These are phyloP conservation scores for Athene cunicularia DNA, from an alignment of 2,113 vertebrate genomes.

Conservation along the genomic window DNA sequence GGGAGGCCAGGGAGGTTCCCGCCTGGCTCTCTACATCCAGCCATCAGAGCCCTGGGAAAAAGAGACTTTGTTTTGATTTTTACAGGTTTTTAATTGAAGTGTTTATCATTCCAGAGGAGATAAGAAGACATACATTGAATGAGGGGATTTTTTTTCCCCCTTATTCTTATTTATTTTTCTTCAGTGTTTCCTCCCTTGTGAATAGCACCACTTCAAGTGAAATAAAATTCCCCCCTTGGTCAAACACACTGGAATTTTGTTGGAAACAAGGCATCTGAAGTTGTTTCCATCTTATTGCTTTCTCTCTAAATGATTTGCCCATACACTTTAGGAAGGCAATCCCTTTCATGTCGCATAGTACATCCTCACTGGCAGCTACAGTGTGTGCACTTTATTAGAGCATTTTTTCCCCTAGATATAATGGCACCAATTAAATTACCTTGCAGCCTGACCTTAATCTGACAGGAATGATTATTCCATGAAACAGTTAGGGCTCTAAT, in stretches of 20 bases:
- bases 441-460: constrained; percentile 85
- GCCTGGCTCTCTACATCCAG: rapidly evolving
- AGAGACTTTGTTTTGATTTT: not conserved
- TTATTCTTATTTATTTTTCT: constrained; percentile 1
- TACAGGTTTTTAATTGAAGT: constrained; percentile 18
- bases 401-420: constrained; percentile 79
- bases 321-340: constrained; percentile 62
- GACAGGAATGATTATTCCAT: constrained; percentile 86
- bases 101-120: constrained; percentile 21
- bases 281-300: constrained; percentile 49
- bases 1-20: not conserved
- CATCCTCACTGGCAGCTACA: constrained; percentile 75
- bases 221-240: constrained; percentile 38
- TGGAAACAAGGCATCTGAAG: constrained; percentile 60
- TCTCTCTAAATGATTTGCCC: constrained; percentile 55
- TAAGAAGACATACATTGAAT: not conserved
- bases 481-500: constrained; percentile 86
- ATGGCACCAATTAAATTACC: constrained; percentile 88
- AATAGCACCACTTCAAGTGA: constrained; percentile 22
- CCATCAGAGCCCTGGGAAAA: not conserved
- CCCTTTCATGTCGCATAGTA: constrained; percentile 68
- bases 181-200: not conserved
- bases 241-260: constrained; percentile 31
- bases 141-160: not conserved
- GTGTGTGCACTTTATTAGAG: constrained; percentile 80